Base-by-base conservation (phyloP, 2,888 invertebrate species). In the Pyrocoelia pectoralis region DNA sequence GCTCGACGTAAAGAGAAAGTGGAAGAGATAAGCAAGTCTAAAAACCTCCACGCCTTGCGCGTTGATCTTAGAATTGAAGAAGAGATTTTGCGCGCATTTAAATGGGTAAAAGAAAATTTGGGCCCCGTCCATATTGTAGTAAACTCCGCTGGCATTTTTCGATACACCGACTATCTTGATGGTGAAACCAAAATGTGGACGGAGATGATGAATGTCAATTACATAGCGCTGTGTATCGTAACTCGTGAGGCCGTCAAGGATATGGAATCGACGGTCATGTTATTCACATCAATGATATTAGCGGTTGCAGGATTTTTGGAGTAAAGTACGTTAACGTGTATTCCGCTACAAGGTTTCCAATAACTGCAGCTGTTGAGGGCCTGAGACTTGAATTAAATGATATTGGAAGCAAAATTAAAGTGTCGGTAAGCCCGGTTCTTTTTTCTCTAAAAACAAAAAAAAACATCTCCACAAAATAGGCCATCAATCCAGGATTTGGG, bases 261-360 rank as follows among this genome's bases (percentile, higher is more conserved):
- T 80, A 62, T 62, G 62, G 56, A 14, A 17, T 62, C 1, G 49
- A 57, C 49, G 62, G 62, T 3, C 62, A 62, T 8, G 56, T 62
- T 9, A 50, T 62, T 12, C 62, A 62, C 14, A 62, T 62, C 5
- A 62, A 57, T 13, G 56, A 56, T 52, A 19, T 57, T 18, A 24
- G 48, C 1, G 57, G 57, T 1, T 56, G 53, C 40, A 29, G 4
- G 0, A 28, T 53, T 10, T 1, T 29, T 38, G 29, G 17, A 15
- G 48, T 78, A 24, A 66, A 68, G 0, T 1, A 72, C 1, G 72
- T 76, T 0, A 79, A 75, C 57, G 55, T 85, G 65, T 86, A 86
- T 72, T 70, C 79, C n/a, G 83, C 83, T 0, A 84, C 84, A 17
- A 86, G 86, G 74, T 83, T 79, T 70, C 85, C 84, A 1, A 77